Base-by-base conservation (phyloP, 2,888 invertebrate genomes). In the Pseudococcus longispinus region DNA sequence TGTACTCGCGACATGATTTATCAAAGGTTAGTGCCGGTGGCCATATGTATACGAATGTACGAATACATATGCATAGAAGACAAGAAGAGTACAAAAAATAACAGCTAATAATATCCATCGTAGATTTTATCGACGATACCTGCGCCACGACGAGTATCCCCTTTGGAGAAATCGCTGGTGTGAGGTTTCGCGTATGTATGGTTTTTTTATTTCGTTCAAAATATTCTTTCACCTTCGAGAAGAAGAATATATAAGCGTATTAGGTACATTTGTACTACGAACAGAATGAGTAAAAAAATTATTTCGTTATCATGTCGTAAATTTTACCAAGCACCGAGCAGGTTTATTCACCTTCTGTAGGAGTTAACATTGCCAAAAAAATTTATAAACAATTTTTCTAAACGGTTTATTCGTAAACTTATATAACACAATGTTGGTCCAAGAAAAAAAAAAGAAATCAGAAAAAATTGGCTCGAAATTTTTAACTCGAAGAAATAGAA, bases 71-170 rank as follows among this genome's bases (percentile, higher is more conserved):
- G n/a, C 1, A 11, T 13, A 23, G 3, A 60, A 51, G 51, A 51
- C n/a, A n/a, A n/a, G 44, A 46, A 46, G n/a, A n/a, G n/a, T n/a
- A n/a, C n/a, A n/a, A 51, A 51, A 51, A 51, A 51, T 51, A 51
- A 51, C 18, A 51, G 51, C 51, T 51, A 51, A n/a, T n/a, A 51
- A 51, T 51, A 51, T 51, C 51, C n/a, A 3, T 13, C 15, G 51
- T 51, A 70, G 70, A 70, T 70, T 70, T 70, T 70, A 70, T 70
- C 70, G 70, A 26, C 70, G 26, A 70, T 70, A 70, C 70, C 70
- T 26, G 70, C 70, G 70, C 20, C 15, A 20, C 60, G 26, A 2
- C n/a, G n/a, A 15, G 51, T 51, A 51, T 51, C 6, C 51, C 51
- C 51, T 51, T 51, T n/a, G 51, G 51, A 51, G 51, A 51, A 51